Base-by-base conservation (phyloP, 2,113 vertebrate genomes). In the Pipa parva region DNA sequence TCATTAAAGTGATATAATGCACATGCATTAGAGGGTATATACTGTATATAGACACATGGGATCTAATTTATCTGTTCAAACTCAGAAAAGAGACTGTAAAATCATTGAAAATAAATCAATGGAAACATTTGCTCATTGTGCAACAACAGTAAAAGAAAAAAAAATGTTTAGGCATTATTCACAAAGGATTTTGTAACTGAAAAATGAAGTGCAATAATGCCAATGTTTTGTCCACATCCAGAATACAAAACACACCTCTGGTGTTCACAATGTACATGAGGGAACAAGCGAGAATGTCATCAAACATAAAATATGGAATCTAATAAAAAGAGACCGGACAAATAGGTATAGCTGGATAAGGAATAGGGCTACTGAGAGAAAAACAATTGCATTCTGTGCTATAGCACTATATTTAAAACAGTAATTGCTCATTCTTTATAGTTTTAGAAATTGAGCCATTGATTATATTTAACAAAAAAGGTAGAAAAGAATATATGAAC, bases 321-420 rank as follows among this genome's bases (percentile, higher is more conserved):
- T 54, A 45, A 51, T 59, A 59, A 54, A n/a, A 70, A 61, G 45
- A 39, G 17, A 36, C 45, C n/a, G 26, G 37, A 24, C 33, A 70
- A 69, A 61, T 52, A 28, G 48, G 46, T 49, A 13, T 6, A 20
- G 31, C 36, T 31, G 6, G 17, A 52, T 48, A n/a, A 5, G 15
- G 15, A 49, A 67, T 20, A 67, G 63, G 26, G 8, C 54, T 66
- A 57, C 39, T 10, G 63, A 58, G 63, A 20, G 11, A 48, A 58
- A 67, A 20, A 50, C 50, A 49, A 67, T 57, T 24, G 13, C 57
- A 54, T 58, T 66, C 26, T 28, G 17, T n/a, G 28, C 52, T 39
- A 67, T 20, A 4, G 20, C 8, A 67, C 58, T 67, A 67, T 58
- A 67, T 67, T 58, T 67, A 49, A 67, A 49, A 67, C 49, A 33